phyloP scores from a whole-genome alignment of 2,888 invertebrate species.

The Lomographa bimaculata region DNA sequence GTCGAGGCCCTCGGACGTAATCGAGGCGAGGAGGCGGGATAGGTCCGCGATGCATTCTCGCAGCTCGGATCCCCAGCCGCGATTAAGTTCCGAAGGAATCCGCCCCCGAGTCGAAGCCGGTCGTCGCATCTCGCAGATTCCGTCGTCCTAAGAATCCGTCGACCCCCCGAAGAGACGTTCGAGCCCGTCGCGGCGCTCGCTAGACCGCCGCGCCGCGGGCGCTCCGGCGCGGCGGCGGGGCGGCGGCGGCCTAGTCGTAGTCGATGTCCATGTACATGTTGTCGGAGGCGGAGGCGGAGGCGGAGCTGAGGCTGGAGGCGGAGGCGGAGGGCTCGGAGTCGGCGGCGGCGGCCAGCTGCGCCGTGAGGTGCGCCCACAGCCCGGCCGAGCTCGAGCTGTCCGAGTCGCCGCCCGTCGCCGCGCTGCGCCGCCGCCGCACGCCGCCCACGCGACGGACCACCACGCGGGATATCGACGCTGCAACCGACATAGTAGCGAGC shows the following conservation, averaged over 20 bases:
- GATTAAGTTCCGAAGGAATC: too few relatives aligned
- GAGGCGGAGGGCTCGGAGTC: constrained; percentile 26
- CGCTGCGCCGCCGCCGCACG: constrained; percentile 27
- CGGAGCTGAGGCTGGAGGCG: constrained; percentile 38
- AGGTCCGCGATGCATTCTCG: too few relatives aligned
- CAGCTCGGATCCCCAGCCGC: too few relatives aligned
- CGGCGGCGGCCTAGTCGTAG: constrained; percentile 60
- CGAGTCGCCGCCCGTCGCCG: constrained; percentile 21
- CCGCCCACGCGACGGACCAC: constrained; percentile 37
- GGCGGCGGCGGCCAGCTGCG: constrained; percentile 22
- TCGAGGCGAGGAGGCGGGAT: too few relatives aligned
- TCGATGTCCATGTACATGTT: constrained; percentile 77
- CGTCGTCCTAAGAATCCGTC: too few relatives aligned
- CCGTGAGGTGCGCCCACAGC: constrained; percentile 45
- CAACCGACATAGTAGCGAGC: constrained; percentile 14
- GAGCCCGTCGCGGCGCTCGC: too few relatives aligned
- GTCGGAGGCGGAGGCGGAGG: constrained; percentile 39
- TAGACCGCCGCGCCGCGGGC: too few relatives aligned
- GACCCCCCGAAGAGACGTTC: too few relatives aligned
- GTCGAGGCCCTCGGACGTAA: too few relatives aligned
- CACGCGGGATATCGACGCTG: constrained; percentile 45
- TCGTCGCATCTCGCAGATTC: too few relatives aligned
- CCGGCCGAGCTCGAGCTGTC: constrained; percentile 26
- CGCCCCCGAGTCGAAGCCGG: too few relatives aligned
- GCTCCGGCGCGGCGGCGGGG: too few relatives aligned